phyloP scores from a whole-genome alignment of 2,888 invertebrate genomes.

The Anthophora plumipes region DNA sequence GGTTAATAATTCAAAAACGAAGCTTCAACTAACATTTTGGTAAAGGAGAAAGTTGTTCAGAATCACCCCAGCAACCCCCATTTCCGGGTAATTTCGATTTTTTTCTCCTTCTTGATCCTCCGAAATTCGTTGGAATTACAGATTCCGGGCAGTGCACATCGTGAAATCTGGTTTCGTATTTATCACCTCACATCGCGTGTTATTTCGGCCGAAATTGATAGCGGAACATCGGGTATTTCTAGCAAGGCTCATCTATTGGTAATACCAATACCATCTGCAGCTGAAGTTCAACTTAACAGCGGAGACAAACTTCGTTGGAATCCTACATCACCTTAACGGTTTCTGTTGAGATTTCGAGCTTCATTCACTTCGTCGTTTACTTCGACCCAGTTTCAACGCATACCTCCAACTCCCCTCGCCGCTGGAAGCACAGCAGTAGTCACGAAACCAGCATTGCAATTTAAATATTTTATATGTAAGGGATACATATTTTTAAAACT shows the following conservation, averaged over 20 bases:
- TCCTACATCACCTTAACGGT: constrained; percentile 60
- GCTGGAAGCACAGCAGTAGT: constrained; percentile 57
- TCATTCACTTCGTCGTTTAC: constrained; percentile 62
- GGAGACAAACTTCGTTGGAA: constrained; percentile 64
- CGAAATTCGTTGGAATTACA: not conserved
- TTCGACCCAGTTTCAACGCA: constrained; percentile 66
- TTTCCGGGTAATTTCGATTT: not conserved
- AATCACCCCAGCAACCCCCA: too few relatives aligned
- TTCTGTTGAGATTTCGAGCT: constrained; percentile 57
- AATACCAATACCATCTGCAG: constrained; percentile 56
- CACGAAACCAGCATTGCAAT: constrained; percentile 66
- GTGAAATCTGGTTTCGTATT: constrained; percentile 16
- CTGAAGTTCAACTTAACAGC: constrained; percentile 60
- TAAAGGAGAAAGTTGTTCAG: too few relatives aligned
- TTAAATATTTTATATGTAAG: constrained; percentile 68
- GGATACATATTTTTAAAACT: constrained; percentile 56
- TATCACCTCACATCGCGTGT: constrained; percentile 4
- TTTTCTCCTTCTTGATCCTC: too few relatives aligned
- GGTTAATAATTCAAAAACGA: too few relatives aligned
- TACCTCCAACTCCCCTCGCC: constrained; percentile 41
- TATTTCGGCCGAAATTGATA: constrained; percentile 39
- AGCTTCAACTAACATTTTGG: too few relatives aligned
- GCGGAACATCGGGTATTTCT: constrained; percentile 16
- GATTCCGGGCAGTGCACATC: not conserved
- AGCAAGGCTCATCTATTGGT: constrained; percentile 36